Conservation (phyloP, 2,113 vertebrate genomes). For the Dryoscopus gambensis region DNA sequence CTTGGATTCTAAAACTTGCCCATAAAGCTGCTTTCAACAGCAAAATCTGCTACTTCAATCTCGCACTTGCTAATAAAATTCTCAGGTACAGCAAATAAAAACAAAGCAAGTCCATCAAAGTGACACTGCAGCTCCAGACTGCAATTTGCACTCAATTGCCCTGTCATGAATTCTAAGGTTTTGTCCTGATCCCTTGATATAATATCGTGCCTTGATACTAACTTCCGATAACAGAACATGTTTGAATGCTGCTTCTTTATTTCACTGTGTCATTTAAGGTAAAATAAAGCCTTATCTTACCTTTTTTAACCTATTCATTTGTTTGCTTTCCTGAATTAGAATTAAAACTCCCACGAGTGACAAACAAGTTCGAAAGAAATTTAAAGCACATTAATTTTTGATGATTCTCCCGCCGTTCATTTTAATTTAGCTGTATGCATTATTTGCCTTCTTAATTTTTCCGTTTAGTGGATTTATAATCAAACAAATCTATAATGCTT, state of each 20-base stretch:
- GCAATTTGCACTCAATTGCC: not conserved
- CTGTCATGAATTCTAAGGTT: not conserved
- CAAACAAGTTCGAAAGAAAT: conserved; percentile 9
- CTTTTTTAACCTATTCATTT: not conserved
- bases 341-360: not conserved
- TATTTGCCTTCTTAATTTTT: conserved; percentile 27
- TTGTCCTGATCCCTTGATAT: not conserved
- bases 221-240: not conserved
- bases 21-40: not conserved
- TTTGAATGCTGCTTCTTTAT: not conserved
- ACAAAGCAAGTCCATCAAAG: conserved; percentile 1
- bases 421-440: conserved; percentile 5
- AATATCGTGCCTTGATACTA: not conserved
- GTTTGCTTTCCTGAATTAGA: not conserved
- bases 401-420: conserved; percentile 12
- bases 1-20: not conserved
- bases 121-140: not conserved
- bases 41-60: not conserved
- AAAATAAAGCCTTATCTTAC: not conserved
- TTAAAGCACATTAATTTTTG: conserved; percentile 34
- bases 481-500: not conserved
- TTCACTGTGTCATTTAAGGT: not conserved
- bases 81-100: not conserved
- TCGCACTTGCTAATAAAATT: not conserved
- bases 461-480: not conserved